These are phyloP conservation scores for Channa maculata DNA, from an alignment of 2,113 vertebrate genomes.

Conservation along the genomic window DNA sequence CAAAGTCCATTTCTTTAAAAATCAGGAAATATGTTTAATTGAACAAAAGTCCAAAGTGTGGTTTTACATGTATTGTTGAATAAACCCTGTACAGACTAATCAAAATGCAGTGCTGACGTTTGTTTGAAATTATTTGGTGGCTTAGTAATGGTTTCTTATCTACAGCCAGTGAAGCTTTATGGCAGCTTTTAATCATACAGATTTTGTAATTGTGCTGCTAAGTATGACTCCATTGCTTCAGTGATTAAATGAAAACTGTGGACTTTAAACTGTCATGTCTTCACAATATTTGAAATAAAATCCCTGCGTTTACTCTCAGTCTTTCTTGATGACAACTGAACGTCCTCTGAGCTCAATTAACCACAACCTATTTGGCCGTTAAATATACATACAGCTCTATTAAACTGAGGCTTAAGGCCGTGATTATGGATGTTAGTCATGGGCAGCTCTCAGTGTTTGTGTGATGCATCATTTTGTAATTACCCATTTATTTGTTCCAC, in stretches of 20 bases:
- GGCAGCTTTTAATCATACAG: slow-evolving; percentile 4
- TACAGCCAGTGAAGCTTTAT: slow-evolving; percentile 5
- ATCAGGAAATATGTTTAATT: not conserved
- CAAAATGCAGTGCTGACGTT: not conserved
- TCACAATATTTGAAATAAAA: slow-evolving; percentile 19
- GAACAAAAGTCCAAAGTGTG: too few relatives aligned
- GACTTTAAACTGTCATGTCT: slow-evolving; percentile 15
- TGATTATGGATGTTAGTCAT: slow-evolving; percentile 66
- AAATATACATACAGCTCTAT: slow-evolving; percentile 63
- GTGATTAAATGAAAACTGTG: slow-evolving; percentile 25
- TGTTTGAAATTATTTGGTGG: slow-evolving; percentile 4
- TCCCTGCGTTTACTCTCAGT: slow-evolving; percentile 11
- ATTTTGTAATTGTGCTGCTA: slow-evolving; percentile 13
- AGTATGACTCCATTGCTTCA: slow-evolving; percentile 18
- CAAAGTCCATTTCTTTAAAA: slow-evolving; percentile 12
- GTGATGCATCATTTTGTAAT: slow-evolving; percentile 70
- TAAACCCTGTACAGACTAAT: not conserved
- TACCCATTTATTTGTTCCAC: slow-evolving; percentile 56
- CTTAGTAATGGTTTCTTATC: not conserved
- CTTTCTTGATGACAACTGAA: slow-evolving; percentile 32
- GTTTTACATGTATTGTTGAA: not conserved
- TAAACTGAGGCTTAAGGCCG: slow-evolving; percentile 53
- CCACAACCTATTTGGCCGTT: slow-evolving; percentile 54
- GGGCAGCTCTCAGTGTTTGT: slow-evolving; percentile 47
- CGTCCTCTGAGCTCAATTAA: slow-evolving; percentile 68